phyloP scores from a whole-genome alignment of 1,140 invertebrate genomes.

The Epicauta chinensis region DNA sequence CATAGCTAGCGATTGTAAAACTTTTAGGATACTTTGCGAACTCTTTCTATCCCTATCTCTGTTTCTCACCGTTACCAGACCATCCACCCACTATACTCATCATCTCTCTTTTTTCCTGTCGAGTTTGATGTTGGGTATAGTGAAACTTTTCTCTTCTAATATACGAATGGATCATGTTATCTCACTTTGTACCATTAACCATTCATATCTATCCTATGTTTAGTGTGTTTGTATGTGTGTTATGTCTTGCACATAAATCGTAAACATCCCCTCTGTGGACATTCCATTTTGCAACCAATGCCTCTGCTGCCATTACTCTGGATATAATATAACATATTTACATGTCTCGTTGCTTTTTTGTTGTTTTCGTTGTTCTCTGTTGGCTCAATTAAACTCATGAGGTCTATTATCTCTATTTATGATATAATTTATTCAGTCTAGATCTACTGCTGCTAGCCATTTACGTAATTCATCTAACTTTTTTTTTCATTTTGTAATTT shows the following conservation, averaged over 20 bases:
- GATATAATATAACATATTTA: not conserved
- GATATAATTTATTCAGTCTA: too few species aligned
- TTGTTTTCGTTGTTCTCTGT: too few species aligned
- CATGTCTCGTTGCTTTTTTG: too few species aligned
- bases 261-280: constrained; percentile 29
- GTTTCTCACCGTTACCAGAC: too few species aligned
- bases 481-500: too few species aligned
- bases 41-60: constrained; percentile 31
- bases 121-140: constrained; percentile 12
- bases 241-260: constrained; percentile 37
- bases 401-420: too few species aligned
- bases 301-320: not conserved
- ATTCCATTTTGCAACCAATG: not conserved
- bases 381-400: too few species aligned
- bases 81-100: constrained; percentile 18
- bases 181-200: constrained; percentile 26
- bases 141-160: constrained; percentile 39
- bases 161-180: constrained; percentile 37
- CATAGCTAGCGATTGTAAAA: constrained; percentile 59
- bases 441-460: too few species aligned
- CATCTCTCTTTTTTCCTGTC: constrained; percentile 17
- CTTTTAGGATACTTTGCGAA: constrained; percentile 59
- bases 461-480: too few species aligned
- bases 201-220: constrained; percentile 16
- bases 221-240: constrained; percentile 21